Percentiles rank a stretch among this genome's conserved stretches.
These are phyloP conservation scores for Chiloscyllium punctatum DNA, from an alignment of 2,797 vertebrate species.

Conservation along the genomic window DNA sequence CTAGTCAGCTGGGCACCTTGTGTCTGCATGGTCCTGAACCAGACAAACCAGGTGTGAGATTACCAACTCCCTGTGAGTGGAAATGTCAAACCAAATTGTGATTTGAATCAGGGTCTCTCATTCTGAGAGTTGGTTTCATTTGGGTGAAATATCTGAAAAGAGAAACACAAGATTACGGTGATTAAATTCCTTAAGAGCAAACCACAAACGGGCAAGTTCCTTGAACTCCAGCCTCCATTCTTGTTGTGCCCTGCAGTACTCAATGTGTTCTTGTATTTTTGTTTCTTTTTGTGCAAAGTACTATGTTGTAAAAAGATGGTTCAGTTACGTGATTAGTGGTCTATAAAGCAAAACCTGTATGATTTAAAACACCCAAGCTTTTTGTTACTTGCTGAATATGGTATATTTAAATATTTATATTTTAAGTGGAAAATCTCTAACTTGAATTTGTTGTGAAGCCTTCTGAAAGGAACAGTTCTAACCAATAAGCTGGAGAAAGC, in stretches of 20 bases:
- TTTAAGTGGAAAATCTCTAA: not conserved
- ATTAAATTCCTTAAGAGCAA: not conserved
- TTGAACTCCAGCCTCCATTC: conserved; percentile 1
- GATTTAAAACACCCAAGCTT: not conserved
- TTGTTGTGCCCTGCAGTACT: conserved; percentile 33
- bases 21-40: conserved; percentile 29
- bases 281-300: not conserved
- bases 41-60: conserved; percentile 11
- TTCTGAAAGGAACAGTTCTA: not conserved
- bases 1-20: conserved; percentile 29
- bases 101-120: conserved; percentile 32
- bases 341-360: not conserved
- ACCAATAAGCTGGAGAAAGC: not conserved
- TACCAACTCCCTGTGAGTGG: not conserved
- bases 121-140: not conserved
- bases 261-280: conserved; percentile 22
- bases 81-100: conserved; percentile 21
- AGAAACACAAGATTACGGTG: not conserved
- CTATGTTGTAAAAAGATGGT: not conserved
- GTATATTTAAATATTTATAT: not conserved
- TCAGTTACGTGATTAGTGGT: not conserved
- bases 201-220: conserved; percentile 29
- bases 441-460: too few species aligned
- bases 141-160: not conserved
- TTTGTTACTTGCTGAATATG: not conserved